These are phyloP conservation scores for Anoplolepis gracilipes DNA, from an alignment of 1,140 invertebrate genomes.

Conservation along the genomic window DNA sequence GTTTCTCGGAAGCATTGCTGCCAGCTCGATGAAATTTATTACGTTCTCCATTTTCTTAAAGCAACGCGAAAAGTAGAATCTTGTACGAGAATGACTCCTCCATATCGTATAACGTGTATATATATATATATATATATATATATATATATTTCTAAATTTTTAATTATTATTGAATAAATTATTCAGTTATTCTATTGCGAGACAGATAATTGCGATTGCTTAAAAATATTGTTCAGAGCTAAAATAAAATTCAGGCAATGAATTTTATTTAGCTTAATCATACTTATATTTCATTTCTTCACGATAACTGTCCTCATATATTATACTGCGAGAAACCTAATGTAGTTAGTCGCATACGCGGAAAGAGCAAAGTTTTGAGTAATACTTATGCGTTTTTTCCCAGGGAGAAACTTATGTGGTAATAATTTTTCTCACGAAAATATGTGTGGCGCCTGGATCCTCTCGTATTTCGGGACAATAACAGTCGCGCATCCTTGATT, in stretches of 20 bases:
- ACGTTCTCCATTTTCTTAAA: constrained; percentile 25
- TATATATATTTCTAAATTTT: not conserved
- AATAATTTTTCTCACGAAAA: constrained; percentile 42
- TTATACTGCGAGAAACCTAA: constrained; percentile 9
- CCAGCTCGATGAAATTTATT: constrained; percentile 47
- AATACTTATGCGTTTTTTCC: constrained; percentile 4
- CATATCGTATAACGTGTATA: not conserved
- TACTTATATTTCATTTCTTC: not conserved
- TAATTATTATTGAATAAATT: not conserved
- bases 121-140: too few relatives aligned
- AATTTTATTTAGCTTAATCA: constrained; percentile 38
- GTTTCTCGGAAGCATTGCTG: constrained; percentile 27
- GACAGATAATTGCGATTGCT: not conserved
- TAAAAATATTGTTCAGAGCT: not conserved
- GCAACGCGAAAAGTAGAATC: constrained; percentile 15
- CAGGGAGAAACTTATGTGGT: not conserved
- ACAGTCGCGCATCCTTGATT: constrained; percentile 38
- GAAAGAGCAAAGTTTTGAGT: constrained; percentile 42
- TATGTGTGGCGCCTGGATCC: not conserved
- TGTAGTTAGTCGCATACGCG: constrained; percentile 18
- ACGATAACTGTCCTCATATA: not conserved
- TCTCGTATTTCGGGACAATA: not conserved
- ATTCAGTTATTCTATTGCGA: not conserved
- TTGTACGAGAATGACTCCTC: not conserved
- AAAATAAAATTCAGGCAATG: constrained; percentile 53